These are phyloP conservation scores for Ophion slaviceki DNA, from an alignment of 2,888 invertebrate species.

Conservation along the genomic window DNA sequence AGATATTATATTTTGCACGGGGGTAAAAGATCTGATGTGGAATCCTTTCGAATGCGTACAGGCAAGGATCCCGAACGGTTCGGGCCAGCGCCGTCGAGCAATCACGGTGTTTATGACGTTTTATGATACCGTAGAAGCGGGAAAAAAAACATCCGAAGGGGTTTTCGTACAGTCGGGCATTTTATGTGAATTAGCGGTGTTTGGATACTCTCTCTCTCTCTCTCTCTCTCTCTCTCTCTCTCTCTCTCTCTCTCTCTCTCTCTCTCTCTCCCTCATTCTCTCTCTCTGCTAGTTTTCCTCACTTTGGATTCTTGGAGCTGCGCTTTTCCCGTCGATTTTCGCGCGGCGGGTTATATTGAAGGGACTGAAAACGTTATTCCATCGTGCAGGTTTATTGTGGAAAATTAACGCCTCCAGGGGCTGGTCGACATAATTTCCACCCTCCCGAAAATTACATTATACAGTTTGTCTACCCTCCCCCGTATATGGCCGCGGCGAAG, in stretches of 20 bases:
- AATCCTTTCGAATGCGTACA: background rate
- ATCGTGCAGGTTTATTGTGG: conserved; percentile 33
- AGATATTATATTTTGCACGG: conserved; percentile 42
- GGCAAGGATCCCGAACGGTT: background rate
- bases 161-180: background rate
- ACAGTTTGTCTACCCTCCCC: conserved; percentile 27
- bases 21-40: background rate
- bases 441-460: conserved; percentile 45
- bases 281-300: background rate
- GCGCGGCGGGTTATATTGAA: conserved; percentile 24
- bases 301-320: background rate
- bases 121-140: conserved; percentile 43
- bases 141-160: background rate
- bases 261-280: background rate
- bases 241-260: no score
- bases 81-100: background rate
- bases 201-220: conserved; percentile 4
- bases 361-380: conserved; percentile 16
- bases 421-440: conserved; percentile 34
- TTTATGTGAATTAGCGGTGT: conserved; percentile 39
- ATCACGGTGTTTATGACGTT: conserved; percentile 49
- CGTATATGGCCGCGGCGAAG: conserved; percentile 12
- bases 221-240: background rate
- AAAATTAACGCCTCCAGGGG: conserved; percentile 40
- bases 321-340: conserved; percentile 10